Evolutionary conservation across 2,113 vertebrate genomes (phyloP), one percentile per base, ranked within the genome.

Genomic region (Monopterus albus): DNA sequence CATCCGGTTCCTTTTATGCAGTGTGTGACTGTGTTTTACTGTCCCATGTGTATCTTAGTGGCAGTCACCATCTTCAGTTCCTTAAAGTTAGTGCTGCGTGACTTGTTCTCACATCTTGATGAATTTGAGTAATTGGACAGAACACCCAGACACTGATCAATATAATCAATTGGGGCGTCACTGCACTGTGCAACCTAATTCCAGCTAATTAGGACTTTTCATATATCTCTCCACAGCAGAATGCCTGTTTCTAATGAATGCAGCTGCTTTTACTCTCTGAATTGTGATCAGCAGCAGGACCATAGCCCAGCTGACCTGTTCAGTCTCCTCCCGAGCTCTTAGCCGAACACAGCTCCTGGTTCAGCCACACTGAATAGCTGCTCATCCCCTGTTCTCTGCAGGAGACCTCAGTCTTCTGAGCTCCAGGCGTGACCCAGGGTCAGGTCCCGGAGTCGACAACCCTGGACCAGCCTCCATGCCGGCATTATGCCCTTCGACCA

Each of bases 131-230:
- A 85, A 86, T 74, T 60, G 49, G 36, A 59, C 57, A 35, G 13
- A 75, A 71, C 60, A 53, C 18, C 36, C 18, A 38, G 51, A 63
- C 26, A 67, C 75, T 70, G 86, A 88, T 91, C 88, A 85, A 85
- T 89, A 76, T 70, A 70, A 91, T 88, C 79, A 88, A 70, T 79
- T 64, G 43, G 31, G 65, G 61, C 31, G 8, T 72, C 33, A 28
- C 78, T 53, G 45, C 63, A 38, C 45, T 2, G 42, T 80, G 75
- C 67, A 78, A 49, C 63, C 73, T 89, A 89, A 91, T 91, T 90
- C 88, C 80, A 86, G 81, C 88, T 92, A 91, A 92, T 89, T 90
- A 88, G 87, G 61, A 85, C 86, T 90, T 90, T 91, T 92, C 89
- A 89, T 83, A 89, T 83, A 81, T 79, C 64, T 82, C 59, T 85